Evolutionary conservation across 2,113 vertebrate species (phyloP).

Genomic region (Austrofundulus limnaeus): DNA sequence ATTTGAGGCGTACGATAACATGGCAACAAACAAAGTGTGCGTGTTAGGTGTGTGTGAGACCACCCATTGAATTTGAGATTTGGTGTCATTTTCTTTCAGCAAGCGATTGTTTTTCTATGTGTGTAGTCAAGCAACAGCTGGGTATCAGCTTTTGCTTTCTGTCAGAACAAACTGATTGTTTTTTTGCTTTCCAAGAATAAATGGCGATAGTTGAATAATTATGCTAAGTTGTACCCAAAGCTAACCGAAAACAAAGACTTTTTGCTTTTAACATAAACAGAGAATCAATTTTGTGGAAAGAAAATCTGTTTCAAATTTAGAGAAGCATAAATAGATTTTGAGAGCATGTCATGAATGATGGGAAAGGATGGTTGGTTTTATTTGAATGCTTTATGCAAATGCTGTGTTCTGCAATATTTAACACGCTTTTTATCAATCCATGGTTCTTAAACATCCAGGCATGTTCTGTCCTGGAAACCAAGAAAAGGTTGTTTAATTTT

Average conservation of each 20-base stretch:
- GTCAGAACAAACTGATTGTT: not conserved
- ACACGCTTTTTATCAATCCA: not conserved
- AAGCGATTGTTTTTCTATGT: not conserved
- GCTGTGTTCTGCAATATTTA: too few species aligned
- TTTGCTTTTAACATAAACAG: not conserved
- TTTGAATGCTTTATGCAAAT: too few species aligned
- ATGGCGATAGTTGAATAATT: not conserved
- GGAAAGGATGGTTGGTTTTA: not conserved
- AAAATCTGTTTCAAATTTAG: not conserved
- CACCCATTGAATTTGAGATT: not conserved
- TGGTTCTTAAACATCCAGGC: not conserved
- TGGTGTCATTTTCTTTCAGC: not conserved
- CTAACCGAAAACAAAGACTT: not conserved
- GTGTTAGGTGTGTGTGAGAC: not conserved
- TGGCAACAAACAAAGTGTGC: constrained; percentile 6
- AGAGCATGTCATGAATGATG: not conserved
- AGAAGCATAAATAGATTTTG: not conserved
- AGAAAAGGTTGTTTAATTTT: not conserved
- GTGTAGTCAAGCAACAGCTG: not conserved
- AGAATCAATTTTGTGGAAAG: too few species aligned
- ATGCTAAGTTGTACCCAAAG: not conserved
- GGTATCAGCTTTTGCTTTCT: not conserved
- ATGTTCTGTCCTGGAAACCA: not conserved
- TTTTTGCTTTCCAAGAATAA: not conserved
- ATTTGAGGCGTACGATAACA: constrained; percentile 17